Conservation (phyloP, 2,888 invertebrate genomes). For the Drosophila aldrichi region DNA sequence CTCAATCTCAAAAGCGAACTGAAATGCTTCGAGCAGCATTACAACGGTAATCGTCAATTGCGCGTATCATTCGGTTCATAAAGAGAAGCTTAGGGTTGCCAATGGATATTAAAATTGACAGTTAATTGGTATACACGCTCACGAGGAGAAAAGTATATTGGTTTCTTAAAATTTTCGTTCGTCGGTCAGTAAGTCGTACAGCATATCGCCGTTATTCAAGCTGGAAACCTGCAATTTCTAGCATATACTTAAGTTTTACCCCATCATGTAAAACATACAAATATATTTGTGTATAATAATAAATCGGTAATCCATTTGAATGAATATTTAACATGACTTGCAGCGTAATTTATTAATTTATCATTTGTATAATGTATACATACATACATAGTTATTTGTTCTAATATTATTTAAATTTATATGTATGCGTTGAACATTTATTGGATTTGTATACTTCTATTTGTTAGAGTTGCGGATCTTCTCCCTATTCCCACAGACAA, state of each 20-base stretch:
- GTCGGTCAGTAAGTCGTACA: not conserved
- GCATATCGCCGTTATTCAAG: not conserved
- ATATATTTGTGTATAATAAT: not conserved
- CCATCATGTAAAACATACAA: not conserved
- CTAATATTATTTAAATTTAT: constrained; percentile 57
- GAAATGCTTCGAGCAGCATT: not conserved
- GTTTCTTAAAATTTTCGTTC: not conserved
- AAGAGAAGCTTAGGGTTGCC: not conserved
- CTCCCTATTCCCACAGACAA: constrained; percentile 34
- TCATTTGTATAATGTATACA: constrained; percentile 61
- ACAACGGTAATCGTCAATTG: constrained; percentile 28
- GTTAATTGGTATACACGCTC: not conserved
- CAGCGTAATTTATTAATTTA: constrained; percentile 61
- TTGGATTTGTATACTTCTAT: constrained; percentile 41
- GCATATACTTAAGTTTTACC: not conserved
- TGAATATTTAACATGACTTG: constrained; percentile 56
- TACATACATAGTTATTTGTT: constrained; percentile 57
- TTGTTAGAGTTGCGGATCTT: constrained; percentile 23
- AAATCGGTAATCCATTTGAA: not conserved
- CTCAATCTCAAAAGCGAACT: not conserved
- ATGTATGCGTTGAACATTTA: constrained; percentile 59
- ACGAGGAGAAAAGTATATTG: not conserved
- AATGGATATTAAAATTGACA: not conserved
- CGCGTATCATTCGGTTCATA: not conserved
- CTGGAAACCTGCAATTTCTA: not conserved